Evolutionary conservation across 2,797 vertebrate genomes (phyloP).

Genomic region (Tapera naevia): DNA sequence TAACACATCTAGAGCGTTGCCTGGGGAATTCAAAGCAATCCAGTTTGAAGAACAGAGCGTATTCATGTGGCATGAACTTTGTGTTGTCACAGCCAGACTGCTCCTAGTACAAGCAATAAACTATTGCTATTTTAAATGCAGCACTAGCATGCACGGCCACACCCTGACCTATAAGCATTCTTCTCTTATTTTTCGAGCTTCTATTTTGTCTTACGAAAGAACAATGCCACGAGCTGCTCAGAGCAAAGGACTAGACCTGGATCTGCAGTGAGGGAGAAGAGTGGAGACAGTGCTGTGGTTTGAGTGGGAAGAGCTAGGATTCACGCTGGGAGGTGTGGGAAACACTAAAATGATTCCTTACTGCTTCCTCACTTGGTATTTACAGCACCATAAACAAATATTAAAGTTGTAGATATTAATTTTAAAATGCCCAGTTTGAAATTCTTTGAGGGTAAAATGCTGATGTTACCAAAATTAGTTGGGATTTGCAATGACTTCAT

Average conservation of each 20-base stretch:
- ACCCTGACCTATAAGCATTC: neutral
- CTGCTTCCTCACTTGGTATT: neutral
- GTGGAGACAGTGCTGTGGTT: neutral
- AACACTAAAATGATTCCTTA: neutral
- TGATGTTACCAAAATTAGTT: neutral
- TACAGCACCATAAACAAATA: neutral
- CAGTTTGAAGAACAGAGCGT: neutral
- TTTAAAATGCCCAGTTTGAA: constrained; percentile 14
- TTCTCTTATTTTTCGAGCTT: neutral
- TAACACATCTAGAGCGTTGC: neutral
- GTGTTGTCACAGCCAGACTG: neutral
- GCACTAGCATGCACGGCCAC: neutral
- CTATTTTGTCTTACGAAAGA: neutral
- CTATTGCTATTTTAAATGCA: neutral
- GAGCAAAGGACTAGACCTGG: neutral
- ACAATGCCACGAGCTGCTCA: neutral
- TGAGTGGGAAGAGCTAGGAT: neutral
- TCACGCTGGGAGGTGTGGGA: neutral
- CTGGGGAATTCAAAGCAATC: neutral
- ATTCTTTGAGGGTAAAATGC: neutral
- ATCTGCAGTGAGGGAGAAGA: neutral
- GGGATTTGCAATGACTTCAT: neutral
- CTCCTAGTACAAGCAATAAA: neutral
- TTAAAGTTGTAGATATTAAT: neutral
- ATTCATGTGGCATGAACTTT: neutral